Conservation (phyloP, 64 coral and sea anemone genomes). For the Hydrozoanthus tunicans region DNA sequence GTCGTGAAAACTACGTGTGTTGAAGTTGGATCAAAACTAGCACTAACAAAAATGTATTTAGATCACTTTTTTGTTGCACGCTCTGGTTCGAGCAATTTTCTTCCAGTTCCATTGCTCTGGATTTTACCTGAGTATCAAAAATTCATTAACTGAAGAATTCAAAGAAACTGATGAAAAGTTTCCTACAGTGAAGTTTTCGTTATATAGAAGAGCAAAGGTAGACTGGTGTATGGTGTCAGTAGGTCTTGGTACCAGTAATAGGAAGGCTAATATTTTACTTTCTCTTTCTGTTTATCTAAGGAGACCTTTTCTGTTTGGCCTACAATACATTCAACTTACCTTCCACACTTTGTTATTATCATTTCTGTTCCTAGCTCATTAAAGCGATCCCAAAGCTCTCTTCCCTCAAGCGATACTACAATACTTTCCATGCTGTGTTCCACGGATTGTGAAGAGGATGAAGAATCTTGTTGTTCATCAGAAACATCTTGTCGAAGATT, state of each 20-base stretch:
- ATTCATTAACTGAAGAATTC: no score
- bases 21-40: not conserved
- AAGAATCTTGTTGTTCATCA: not conserved
- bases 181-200: no score
- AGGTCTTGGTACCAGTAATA: no score
- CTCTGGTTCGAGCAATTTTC: no score
- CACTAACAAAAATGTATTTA: not conserved
- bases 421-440: constrained; percentile 68
- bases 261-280: no score
- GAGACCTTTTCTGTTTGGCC: not conserved
- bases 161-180: no score
- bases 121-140: no score
- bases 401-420: constrained; percentile 75
- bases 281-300: not conserved
- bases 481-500: not conserved
- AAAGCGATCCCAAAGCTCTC: constrained; percentile 96
- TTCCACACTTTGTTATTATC: constrained; percentile 99
- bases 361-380: constrained; percentile 99
- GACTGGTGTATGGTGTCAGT: no score
- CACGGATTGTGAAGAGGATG: constrained; percentile 23
- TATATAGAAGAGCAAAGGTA: no score
- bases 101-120: no score
- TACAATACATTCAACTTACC: constrained; percentile 54
- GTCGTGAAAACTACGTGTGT: no score
- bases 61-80: not conserved